These are phyloP conservation scores for Argynnis bischoffii DNA, from an alignment of 2,888 invertebrate species.

Conservation along the genomic window DNA sequence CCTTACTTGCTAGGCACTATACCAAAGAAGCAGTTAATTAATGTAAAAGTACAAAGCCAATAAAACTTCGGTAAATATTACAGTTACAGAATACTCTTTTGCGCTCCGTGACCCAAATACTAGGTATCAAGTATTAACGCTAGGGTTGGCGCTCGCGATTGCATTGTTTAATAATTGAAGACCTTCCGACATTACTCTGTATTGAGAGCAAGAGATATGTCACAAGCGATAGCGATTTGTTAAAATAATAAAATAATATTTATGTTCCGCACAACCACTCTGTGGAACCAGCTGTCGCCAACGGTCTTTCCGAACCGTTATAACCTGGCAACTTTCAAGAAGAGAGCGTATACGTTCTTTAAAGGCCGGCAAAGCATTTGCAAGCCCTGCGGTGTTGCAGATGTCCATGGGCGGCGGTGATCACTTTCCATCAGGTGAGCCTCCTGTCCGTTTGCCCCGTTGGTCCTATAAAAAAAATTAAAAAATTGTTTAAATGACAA, in stretches of 20 bases:
- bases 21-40: not conserved
- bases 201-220: conserved; percentile 44
- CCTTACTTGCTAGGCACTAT: not conserved
- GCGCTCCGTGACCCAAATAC: conserved; percentile 69
- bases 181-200: conserved; percentile 59
- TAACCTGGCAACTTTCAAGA: too few species aligned
- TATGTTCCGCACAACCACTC: too few species aligned
- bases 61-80: conserved; percentile 20
- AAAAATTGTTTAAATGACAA: not conserved
- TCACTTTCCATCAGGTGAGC: too few species aligned
- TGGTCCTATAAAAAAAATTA: too few species aligned
- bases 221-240: conserved; percentile 38
- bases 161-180: conserved; percentile 79
- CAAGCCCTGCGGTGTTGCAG: too few species aligned
- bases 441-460: too few species aligned
- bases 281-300: too few species aligned
- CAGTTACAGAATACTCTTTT: conserved; percentile 20
- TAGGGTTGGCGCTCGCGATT: conserved; percentile 68
- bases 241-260: too few species aligned
- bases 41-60: not conserved
- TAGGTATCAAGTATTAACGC: conserved; percentile 76
- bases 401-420: too few species aligned
- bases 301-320: too few species aligned
- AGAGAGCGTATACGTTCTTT: too few species aligned
- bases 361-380: too few species aligned